Base-by-base conservation (phyloP, 1,140 invertebrate species). In the Pogonognathellus flavescens region DNA sequence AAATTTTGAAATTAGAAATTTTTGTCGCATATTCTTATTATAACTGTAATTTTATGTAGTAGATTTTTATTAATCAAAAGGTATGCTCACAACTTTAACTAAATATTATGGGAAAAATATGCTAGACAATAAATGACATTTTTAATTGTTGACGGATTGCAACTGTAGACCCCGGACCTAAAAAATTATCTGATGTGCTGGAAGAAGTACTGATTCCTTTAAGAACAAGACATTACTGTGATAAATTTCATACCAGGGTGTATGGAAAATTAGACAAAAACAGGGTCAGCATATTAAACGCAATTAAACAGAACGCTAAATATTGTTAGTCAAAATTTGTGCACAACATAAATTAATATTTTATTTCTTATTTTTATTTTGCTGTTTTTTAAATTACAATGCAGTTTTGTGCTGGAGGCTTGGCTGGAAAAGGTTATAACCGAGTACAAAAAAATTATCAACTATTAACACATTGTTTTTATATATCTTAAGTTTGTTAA, bases 351-450 rank as follows among this genome's bases (percentile, higher is more conserved):
- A 66, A 31, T 20, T 20, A 66, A 11, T 11, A 18, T 13, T 66
- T 66, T 18, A 31, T 20, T 18, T 22, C 2, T 55, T 55, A 55
- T 11, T 66, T 11, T 22, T 2, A 16, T 18, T 18, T 66, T 11
- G 62, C 18, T 22, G 18, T 11, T 13, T 66, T 52, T 1, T n/a
- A 80, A 14, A 18, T 76, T 76, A 20, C 14, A 14, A 76, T n/a
- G 49, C 72, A 81, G 80, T 81, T 81, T n/a, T 81, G 80, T 22
- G 80, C 18, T 4, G 80, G 80, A 22, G 80, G 50, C 9, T 20
- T 22, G 4, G 50, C 80, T 25, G 80, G 80, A 57, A 81, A 53
- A 81, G 80, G 80, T 55, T 41, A 49, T 14, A n/a, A 3, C 6
- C 13, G 14, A 11, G 8, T 11, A 62, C 7, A 25, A 10, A 20